Percentiles rank a stretch among this genome's conserved stretches.
Conservation (phyloP, 1,140 invertebrate genomes). For the Cephus cinctus region DNA sequence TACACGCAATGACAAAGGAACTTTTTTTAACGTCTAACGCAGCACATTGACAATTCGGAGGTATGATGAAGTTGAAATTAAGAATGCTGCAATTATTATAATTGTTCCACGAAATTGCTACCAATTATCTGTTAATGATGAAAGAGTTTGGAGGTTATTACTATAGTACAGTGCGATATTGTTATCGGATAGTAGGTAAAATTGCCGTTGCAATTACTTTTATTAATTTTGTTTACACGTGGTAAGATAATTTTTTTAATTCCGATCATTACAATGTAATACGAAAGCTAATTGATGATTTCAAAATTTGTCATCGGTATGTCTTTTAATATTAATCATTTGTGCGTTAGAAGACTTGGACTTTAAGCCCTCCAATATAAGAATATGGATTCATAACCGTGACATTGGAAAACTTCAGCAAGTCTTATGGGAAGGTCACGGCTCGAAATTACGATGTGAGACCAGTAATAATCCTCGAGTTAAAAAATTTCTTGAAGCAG, state of each 20-base stretch:
- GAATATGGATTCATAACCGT: constrained; percentile 90
- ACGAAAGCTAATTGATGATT: background rate
- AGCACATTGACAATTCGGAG: no score
- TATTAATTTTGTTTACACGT: constrained; percentile 1
- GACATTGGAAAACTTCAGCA: constrained; percentile 80
- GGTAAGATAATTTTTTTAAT: background rate
- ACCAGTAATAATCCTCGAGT: constrained; percentile 80
- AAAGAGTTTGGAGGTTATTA: no score
- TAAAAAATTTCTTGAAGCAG: constrained; percentile 77
- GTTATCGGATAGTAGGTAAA: no score
- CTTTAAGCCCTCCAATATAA: constrained; percentile 81
- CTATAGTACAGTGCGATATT: no score
- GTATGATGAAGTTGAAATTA: no score
- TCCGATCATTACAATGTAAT: background rate
- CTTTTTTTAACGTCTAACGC: no score
- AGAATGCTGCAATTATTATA: no score
- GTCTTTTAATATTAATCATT: background rate
- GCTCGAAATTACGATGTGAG: constrained; percentile 74
- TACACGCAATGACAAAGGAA: no score
- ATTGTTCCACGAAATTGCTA: no score
- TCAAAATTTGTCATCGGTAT: background rate
- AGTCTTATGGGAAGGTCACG: constrained; percentile 86
- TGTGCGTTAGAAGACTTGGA: constrained; percentile 58
- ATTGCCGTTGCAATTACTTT: constrained; percentile 18
- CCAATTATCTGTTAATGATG: no score